A percentile compares a stretch with the other conserved stretches of the same genome.
phyloP scores from a whole-genome alignment of 30 jellyfish, hydroid and myxozoan species.

The Rhopilema esculentum region DNA sequence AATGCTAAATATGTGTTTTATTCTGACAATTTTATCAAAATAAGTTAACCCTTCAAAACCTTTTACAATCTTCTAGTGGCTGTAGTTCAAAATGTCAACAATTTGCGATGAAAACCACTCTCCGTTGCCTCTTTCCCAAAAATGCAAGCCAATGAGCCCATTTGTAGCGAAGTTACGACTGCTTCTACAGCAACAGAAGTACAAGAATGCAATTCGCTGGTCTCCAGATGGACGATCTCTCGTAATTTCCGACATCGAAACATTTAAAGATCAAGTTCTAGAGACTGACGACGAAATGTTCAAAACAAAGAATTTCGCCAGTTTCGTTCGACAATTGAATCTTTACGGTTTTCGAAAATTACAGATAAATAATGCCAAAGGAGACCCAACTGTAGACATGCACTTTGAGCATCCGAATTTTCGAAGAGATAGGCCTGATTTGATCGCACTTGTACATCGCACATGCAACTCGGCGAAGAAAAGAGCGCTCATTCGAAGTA shows the following conservation, averaged over 20 bases:
- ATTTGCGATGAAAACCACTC: slow-evolving; percentile 53
- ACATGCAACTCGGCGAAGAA: slow-evolving; percentile 83
- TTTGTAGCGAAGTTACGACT: slow-evolving; percentile 95
- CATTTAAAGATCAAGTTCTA: slow-evolving; percentile 85
- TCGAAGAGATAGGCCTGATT: slow-evolving; percentile 97
- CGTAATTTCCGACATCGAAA: slow-evolving; percentile 84
- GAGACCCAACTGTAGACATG: slow-evolving; percentile 96
- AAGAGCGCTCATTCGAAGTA: slow-evolving; percentile 36
- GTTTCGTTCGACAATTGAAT: slow-evolving; percentile 96
- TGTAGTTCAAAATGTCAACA: slow-evolving; percentile 24
- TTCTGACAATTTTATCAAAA: no score
- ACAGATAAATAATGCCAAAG: slow-evolving; percentile 77
- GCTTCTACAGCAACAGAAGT: slow-evolving; percentile 79
- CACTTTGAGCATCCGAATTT: slow-evolving; percentile 96
- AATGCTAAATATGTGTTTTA: background rate
- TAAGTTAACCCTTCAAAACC: background rate
- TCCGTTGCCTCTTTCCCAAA: slow-evolving; percentile 68
- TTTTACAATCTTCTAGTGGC: no score
- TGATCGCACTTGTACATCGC: slow-evolving; percentile 94
- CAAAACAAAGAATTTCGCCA: slow-evolving; percentile 96
- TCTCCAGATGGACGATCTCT: slow-evolving; percentile 93
- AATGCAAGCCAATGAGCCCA: slow-evolving; percentile 96
- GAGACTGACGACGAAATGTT: slow-evolving; percentile 99
- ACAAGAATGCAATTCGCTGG: slow-evolving; percentile 96
- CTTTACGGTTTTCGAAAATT: slow-evolving; percentile 96